Evolutionary conservation across 2,797 vertebrate species (phyloP).

Genomic region (Crossoptilon crossoptilon): DNA sequence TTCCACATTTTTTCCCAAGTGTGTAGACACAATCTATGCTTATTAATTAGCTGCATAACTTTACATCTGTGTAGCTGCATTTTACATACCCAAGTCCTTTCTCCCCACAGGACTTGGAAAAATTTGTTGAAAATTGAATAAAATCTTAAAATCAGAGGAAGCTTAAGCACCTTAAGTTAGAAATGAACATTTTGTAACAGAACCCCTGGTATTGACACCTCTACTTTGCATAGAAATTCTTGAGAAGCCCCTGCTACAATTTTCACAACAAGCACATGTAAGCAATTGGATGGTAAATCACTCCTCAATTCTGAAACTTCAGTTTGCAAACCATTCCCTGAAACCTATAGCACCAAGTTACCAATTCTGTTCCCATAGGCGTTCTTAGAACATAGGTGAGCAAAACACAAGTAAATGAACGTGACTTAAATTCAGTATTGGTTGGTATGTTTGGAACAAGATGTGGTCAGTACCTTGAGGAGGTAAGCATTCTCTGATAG

Average conservation of each 20-base stretch:
- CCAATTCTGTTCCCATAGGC: neutral
- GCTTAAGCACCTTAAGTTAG: neutral
- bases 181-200: neutral
- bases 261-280: neutral
- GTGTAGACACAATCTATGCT: neutral
- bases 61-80: neutral
- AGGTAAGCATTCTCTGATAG: neutral
- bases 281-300: neutral
- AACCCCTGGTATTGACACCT: neutral
- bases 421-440: neutral
- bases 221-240: neutral
- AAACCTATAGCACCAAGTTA: neutral
- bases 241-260: neutral
- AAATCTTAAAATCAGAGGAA: neutral
- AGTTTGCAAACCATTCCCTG: neutral
- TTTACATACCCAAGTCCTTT: neutral
- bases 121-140: neutral
- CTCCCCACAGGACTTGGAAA: neutral
- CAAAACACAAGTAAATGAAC: neutral
- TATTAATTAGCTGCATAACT: neutral
- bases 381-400: neutral
- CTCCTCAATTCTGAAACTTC: neutral
- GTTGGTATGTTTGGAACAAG: neutral
- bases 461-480: constrained; percentile 56
- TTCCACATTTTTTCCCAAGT: neutral